Base-by-base conservation (phyloP, 2,888 invertebrate species). In the Acleris emargana region DNA sequence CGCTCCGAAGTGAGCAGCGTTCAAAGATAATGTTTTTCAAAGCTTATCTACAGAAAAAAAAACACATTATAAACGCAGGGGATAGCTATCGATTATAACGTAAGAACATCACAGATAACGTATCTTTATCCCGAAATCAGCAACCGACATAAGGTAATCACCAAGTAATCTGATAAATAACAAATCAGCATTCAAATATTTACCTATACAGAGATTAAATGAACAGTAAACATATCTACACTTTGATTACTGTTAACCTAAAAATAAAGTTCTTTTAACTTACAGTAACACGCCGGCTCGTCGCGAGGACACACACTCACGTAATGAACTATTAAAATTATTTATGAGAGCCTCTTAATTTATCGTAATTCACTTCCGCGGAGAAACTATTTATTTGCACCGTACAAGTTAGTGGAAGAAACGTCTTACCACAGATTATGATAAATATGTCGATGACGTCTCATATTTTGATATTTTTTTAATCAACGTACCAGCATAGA, bases 161-260 rank as follows among this genome's bases (percentile, higher is more conserved):
- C 11, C 45, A 22, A 55, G 17, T 45, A 25, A 45, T 45, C 45
- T 57, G 57, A 45, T 57, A 57, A 57, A 57, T 16, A 25, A 22
- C 25, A 25, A 57, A 57, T 57, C 45, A n/a, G 57, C 45, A 57
- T 43, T 55, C 25, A 42, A 43, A 55, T 57, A 57, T 57, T 57
- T 57, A 57, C 57, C 25, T 57, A 55, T 18, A 57, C 17, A 45
- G 22, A 57, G 57, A 57, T 57, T 45, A 57, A 17, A 42, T 6
- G 17, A 25, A 45, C 43, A 43, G 57, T 57, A 57, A 57, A 57
- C 57, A 57, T 45, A 57, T 25, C 45, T 57, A 25, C 57, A 57
- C 25, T 22, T 25, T 45, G 17, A n/a, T 43, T 45, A 43, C 20
- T 43, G 13, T 28, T 57, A 57, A 57, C 57, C 57, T 57, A 45